These are phyloP conservation scores for Drosophila subsilvestris DNA, from an alignment of 2,888 invertebrate genomes.

Conservation along the genomic window DNA sequence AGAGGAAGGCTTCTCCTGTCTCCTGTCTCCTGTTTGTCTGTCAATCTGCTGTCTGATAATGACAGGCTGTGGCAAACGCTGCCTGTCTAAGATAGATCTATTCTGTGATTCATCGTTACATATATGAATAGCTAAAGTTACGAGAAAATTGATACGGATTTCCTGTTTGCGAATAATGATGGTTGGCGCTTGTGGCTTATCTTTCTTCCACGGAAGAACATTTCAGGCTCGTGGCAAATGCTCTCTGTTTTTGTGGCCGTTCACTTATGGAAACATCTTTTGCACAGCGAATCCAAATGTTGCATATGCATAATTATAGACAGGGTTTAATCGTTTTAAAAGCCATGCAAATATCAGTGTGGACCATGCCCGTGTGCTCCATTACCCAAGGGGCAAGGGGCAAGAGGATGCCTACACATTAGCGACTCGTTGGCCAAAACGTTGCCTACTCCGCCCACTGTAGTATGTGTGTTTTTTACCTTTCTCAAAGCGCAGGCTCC, in stretches of 20 bases:
- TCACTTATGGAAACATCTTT: too few relatives aligned
- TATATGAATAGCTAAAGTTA: background rate
- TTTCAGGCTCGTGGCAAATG: too few relatives aligned
- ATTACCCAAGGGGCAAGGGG: slow-evolving; percentile 24
- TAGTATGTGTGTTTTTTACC: slow-evolving; percentile 27
- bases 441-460: slow-evolving; percentile 28
- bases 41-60: slow-evolving; percentile 1
- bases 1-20: background rate
- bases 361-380: background rate
- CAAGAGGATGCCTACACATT: slow-evolving; percentile 46
- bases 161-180: background rate
- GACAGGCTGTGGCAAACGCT: background rate
- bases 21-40: background rate
- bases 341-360: background rate
- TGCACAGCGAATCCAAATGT: too few relatives aligned
- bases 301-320: background rate
- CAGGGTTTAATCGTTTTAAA: background rate
- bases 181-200: too few relatives aligned
- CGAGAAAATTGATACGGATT: background rate
- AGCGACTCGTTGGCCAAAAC: slow-evolving; percentile 60
- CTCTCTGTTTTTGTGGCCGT: too few relatives aligned
- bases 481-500: slow-evolving; percentile 41
- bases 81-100: background rate
- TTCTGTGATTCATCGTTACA: background rate
- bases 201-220: too few relatives aligned